Base-by-base conservation (phyloP, 2,888 invertebrate species). In the Xanthia togata region DNA sequence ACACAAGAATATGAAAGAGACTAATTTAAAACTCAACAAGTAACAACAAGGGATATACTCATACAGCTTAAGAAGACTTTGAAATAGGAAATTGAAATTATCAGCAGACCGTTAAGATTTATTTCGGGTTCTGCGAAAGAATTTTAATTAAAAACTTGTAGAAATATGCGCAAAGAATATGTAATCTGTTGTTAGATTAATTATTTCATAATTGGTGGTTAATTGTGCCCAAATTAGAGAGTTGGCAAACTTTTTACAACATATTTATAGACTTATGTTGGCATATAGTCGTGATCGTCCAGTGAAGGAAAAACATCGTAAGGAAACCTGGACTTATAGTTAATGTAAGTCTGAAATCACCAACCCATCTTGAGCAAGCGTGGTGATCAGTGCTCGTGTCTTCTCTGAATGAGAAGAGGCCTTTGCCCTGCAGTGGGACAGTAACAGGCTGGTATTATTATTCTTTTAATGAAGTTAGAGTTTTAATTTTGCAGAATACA, bases 111-210 rank as follows among this genome's bases (percentile, higher is more conserved):
- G 91, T 91, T 88, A 92, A 92, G 88, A 92, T 91, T 93, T 92
- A 90, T 91, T 92, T 92, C 91, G 90, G 91, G 90, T 90, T 89
- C 89, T 85, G 83, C 86, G 82, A 92, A 95, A 95, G 93, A 94
- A 95, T 95, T 95, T 95, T 94, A 95, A 96, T 96, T 95, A 95
- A 94, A 94, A 95, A 95, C 92, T 94, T 94, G 89, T 90, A 90
- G 89, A 93, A 94, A 92, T 93, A 93, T 94, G 93, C 93, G 89
- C 90, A 84, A 93, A 92, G 93, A 94, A 94, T 94, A 95, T 95
- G 94, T 95, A 94, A 95, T 95, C 94, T 94, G 93, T 93, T 94
- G 93, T 93, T 84, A 80, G 87, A 86, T 81, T 92, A 94, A 95
- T 95, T 93, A 93, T 93, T 94, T 94, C 91, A 92, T 95, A 95